Evolutionary conservation across 2,888 invertebrate species (phyloP).

Genomic region (Diarsia mendica): DNA sequence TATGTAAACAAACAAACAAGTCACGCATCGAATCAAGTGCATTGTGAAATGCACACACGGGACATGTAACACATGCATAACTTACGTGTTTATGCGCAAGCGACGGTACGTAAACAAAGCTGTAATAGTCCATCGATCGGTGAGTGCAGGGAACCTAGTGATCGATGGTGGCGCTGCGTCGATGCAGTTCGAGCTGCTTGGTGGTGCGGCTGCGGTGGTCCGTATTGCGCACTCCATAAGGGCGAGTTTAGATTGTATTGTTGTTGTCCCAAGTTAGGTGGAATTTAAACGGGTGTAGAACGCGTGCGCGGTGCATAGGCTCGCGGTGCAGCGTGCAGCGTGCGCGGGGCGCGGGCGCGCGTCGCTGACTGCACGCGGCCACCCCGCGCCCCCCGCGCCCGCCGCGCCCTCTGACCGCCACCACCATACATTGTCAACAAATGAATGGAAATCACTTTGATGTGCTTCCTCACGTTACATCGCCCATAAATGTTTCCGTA

Average conservation of each 20-base stretch:
- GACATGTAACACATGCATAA: constrained; percentile 83
- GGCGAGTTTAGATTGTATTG: constrained; percentile 51
- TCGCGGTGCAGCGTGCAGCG: constrained; percentile 77
- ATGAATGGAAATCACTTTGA: constrained; percentile 86
- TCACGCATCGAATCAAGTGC: constrained; percentile 78
- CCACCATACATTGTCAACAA: constrained; percentile 84
- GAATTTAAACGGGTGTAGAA: constrained; percentile 68
- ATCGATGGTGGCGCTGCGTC: constrained; percentile 66
- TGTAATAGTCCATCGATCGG: constrained; percentile 75
- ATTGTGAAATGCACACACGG: constrained; percentile 82
- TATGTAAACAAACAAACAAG: constrained; percentile 82
- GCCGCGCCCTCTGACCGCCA: constrained; percentile 82
- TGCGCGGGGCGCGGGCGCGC: constrained; percentile 80
- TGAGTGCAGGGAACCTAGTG: constrained; percentile 69
- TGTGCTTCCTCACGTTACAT: constrained; percentile 71
- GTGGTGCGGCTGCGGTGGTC: constrained; percentile 43
- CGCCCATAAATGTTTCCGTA: constrained; percentile 48
- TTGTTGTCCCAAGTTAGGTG: constrained; percentile 55
- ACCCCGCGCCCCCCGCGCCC: constrained; percentile 79
- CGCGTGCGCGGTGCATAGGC: constrained; percentile 72
- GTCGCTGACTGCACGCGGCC: constrained; percentile 75
- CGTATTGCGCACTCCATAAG: constrained; percentile 51
- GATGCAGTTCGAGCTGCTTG: constrained; percentile 54
- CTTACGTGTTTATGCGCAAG: constrained; percentile 83
- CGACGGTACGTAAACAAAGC: constrained; percentile 80